Percentiles rank a stretch among this genome's conserved stretches.
These are phyloP conservation scores for Podabrus alpinus DNA, from an alignment of 2,888 invertebrate species.

Conservation along the genomic window DNA sequence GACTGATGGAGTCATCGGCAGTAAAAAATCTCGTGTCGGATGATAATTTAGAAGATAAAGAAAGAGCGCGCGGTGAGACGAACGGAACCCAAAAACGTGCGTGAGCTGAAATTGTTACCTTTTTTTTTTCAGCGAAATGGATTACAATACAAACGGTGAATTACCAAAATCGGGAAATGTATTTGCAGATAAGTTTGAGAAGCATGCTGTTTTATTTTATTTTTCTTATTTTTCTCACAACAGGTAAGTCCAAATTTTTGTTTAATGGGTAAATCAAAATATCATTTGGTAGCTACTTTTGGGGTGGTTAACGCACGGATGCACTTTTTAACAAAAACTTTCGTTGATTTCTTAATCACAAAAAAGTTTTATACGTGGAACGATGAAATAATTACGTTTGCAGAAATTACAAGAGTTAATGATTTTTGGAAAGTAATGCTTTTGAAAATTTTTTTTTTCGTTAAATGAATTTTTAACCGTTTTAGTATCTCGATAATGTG, in stretches of 20 bases:
- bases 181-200: conserved; percentile 43
- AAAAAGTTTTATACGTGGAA: conserved; percentile 48
- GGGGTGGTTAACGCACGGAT: conserved; percentile 61
- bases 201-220: conserved; percentile 46
- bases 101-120: background rate
- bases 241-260: conserved; percentile 37
- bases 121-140: conserved; percentile 34
- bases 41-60: background rate
- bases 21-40: background rate
- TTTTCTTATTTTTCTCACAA: conserved; percentile 44
- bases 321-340: conserved; percentile 64
- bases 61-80: background rate
- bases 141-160: conserved; percentile 48
- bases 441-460: background rate
- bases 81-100: background rate
- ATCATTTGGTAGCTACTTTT: conserved; percentile 56
- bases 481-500: conserved; percentile 53
- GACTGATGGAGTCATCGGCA: background rate
- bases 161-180: conserved; percentile 44
- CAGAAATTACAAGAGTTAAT: conserved; percentile 44
- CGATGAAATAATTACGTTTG: conserved; percentile 47
- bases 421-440: background rate
- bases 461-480: background rate
- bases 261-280: background rate
- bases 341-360: conserved; percentile 62